Base-by-base conservation (phyloP, 2,113 vertebrate genomes). In the Xiphophorus couchianus region DNA sequence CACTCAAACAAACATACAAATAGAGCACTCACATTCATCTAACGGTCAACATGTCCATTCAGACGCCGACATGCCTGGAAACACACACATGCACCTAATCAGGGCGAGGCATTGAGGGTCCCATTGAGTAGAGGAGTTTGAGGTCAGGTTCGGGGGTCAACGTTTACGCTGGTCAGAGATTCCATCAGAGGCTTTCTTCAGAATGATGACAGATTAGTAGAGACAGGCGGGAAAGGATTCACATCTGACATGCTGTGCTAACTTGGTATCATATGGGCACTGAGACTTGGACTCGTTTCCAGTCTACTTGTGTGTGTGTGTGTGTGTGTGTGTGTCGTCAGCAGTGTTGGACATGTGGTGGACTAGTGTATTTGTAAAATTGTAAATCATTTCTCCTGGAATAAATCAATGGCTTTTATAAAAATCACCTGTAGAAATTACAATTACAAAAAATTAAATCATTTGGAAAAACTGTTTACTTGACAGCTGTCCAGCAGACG, bases 131-230 rank as follows among this genome's bases (percentile, higher is more conserved):
- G 54, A 44, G 27, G 62, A 70, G 65, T 64, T 69, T 15, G 73
- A 78, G 84, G 81, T 84, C 80, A 83, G 30, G n/a, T 65, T 74
- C 31, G 12, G 76, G 25, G 82, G 86, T 91, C 84, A 66, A 51
- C 0, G 2, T 71, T 71, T 39, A 75, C 77, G 74, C 82, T 76
- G 66, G 35, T 81, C n/a, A 33, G 27, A 31, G 61, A 67, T 66
- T 81, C 78, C 54, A 35, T 71, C 0, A 13, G 44, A 54, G 51
- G 35, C 66, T 27, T 35, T 27, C 61, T 35, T 58, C 27, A 61
- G 28, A 67, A 29, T 67, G 84, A 83, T 86, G 85, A 80, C 42
- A 51, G 73, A 85, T 86, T 15, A 62, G 60, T 39, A 60, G 61
- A 84, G 69, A 76, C 66, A 22, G 33, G 28, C 42, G 27, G 62